These are phyloP conservation scores for Budorcas taxicolor DNA, from an alignment of 2,113 vertebrate genomes.

Conservation along the genomic window DNA sequence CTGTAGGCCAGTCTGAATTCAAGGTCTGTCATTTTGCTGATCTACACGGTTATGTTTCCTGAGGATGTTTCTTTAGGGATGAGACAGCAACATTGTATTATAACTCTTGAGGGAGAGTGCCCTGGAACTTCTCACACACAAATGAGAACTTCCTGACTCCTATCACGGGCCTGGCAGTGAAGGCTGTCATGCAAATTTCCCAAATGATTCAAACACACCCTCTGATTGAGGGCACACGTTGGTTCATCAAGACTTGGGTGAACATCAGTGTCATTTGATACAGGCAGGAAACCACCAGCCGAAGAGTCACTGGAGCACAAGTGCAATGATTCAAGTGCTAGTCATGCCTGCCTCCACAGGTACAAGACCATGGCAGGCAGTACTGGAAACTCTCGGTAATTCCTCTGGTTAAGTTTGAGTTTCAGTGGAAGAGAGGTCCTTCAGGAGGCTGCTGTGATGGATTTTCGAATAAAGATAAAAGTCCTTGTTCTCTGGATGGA, in stretches of 20 bases:
- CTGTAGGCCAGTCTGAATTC: neutral
- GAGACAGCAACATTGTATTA: neutral
- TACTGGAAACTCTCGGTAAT: neutral
- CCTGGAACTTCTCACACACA: neutral
- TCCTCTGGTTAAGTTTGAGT: neutral
- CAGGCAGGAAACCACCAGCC: neutral
- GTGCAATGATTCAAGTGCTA: neutral
- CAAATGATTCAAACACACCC: neutral
- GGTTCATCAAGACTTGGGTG: neutral
- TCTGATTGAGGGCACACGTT: neutral
- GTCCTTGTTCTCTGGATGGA: neutral
- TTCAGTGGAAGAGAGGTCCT: neutral
- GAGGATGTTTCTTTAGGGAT: neutral
- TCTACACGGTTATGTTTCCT: neutral
- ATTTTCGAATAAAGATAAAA: neutral
- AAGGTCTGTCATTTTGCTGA: neutral
- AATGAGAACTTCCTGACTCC: neutral
- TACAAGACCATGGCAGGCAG: neutral
- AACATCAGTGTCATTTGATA: neutral
- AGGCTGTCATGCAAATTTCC: neutral
- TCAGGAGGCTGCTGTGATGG: too few relatives aligned
- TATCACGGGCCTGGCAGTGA: accelerated
- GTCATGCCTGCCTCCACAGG: neutral
- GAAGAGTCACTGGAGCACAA: neutral
- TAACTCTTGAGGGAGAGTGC: neutral